Evolutionary conservation across 2,888 invertebrate species (phyloP).

Genomic region (Drosophila borborema): DNA sequence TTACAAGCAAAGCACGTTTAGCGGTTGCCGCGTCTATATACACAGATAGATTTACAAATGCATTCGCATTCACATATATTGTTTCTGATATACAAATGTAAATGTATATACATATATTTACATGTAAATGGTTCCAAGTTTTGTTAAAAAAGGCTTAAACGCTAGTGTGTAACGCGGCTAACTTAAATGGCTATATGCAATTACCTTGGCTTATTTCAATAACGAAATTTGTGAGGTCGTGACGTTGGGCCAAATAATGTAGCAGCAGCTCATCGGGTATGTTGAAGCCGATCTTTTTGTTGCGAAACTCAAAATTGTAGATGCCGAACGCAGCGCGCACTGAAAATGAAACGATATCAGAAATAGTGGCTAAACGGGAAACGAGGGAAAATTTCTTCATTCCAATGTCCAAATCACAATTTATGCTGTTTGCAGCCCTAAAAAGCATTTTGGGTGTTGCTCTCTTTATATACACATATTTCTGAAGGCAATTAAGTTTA

Average conservation of each 20-base stretch:
- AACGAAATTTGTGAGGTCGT: constrained; percentile 84
- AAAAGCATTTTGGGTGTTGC: constrained; percentile 28
- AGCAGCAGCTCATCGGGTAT: constrained; percentile 83
- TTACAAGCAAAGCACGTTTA: constrained; percentile 82
- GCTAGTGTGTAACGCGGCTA: constrained; percentile 68
- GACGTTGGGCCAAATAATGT: constrained; percentile 82
- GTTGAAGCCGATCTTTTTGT: constrained; percentile 83
- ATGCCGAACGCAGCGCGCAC: constrained; percentile 82
- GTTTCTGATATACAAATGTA: constrained; percentile 36
- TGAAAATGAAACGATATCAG: constrained; percentile 45
- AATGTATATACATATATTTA: constrained; percentile 17
- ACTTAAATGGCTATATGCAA: constrained; percentile 30
- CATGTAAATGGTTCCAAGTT: constrained; percentile 22
- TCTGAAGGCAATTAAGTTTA: constrained; percentile 65
- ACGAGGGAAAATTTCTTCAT: constrained; percentile 29
- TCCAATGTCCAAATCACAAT: constrained; percentile 49
- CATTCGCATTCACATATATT: constrained; percentile 38
- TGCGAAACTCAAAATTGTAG: constrained; percentile 82
- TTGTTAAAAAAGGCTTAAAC: constrained; percentile 58
- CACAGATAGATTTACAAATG: constrained; percentile 51
- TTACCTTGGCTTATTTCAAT: constrained; percentile 84
- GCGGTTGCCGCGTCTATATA: constrained; percentile 75
- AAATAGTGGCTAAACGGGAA: constrained; percentile 5
- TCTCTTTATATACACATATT: constrained; percentile 38
- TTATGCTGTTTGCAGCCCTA: constrained; percentile 22